Base-by-base conservation (phyloP, 2,113 vertebrate genomes). In the Amphiprion percula region DNA sequence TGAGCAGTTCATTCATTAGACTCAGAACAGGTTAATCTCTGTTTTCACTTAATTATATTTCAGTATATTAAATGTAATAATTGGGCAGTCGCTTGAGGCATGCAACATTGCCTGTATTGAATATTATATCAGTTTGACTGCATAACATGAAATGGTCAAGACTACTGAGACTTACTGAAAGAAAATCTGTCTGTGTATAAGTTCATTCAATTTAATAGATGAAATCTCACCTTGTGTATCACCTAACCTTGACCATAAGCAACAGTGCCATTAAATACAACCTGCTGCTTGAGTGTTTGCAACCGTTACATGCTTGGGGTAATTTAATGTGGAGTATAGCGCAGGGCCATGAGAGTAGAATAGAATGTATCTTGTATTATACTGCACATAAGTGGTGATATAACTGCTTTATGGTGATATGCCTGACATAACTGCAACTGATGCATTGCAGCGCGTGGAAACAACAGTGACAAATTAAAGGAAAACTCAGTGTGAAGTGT, bases 11-110 rank as follows among this genome's bases (percentile, higher is more conserved):
- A 66, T 60, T 79, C 44, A 83, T 83, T 67, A 61, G 26, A 64
- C 26, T 24, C 10, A 14, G 37, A 66, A 60, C 79, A 79, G 69
- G 33, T 80, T 70, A 64, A 54, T 73, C 60, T 61, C 60, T 72
- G 46, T 56, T 74, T 76, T 81, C 68, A 19, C 61, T 77, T 77
- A 64, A 77, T 84, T 87, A 65, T 30, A 33, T 66, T 71, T 71
- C 67, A 70, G 39, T 44, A 28, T 49, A 59, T 75, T 79, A 69
- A 46, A 24, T 37, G 56, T 28, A 21, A 54, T 58, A 54, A 83
- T 80, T 80, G 56, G 39, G 41, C 58, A 67, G 37, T 39, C 15
- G 49, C 83, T 62, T 0, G 1, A 73, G 69, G 79, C 54, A 24
- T 4, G n/a, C 26, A 15, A 28, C 19, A 68, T n/a, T 77, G 66